Conservation (phyloP, 1,140 invertebrate genomes). For the Heliconius nattereri region DNA sequence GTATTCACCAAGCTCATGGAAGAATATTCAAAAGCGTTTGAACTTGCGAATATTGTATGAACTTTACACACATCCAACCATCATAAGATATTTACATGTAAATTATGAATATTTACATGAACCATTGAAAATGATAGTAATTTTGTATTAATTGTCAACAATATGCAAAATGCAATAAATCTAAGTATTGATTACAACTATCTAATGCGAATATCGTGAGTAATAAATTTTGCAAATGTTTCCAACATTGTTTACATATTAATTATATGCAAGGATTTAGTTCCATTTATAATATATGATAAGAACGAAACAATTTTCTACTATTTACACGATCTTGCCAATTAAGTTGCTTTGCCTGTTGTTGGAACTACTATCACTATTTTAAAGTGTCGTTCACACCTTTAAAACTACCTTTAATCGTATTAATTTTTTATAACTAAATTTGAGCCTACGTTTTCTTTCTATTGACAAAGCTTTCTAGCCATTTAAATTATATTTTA, state of each 20-base stretch:
- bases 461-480: neutral
- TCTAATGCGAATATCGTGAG: slow-evolving; percentile 31
- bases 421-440: neutral
- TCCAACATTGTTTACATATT: slow-evolving; percentile 27
- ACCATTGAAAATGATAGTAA: slow-evolving; percentile 27
- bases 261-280: slow-evolving; percentile 28
- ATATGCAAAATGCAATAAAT: slow-evolving; percentile 25
- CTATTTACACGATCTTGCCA: neutral
- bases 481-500: neutral
- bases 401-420: neutral
- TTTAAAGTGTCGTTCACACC: neutral
- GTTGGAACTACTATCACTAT: neutral
- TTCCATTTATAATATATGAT: slow-evolving; percentile 14
- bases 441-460: neutral
- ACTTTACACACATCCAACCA: neutral
- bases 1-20: neutral
- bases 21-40: neutral
- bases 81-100: neutral
- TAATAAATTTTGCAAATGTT: slow-evolving; percentile 27
- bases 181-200: slow-evolving; percentile 24
- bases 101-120: slow-evolving; percentile 10
- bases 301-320: neutral
- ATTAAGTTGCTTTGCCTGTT: neutral
- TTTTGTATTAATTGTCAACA: slow-evolving; percentile 26
- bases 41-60: neutral